A percentile compares a stretch with the other conserved stretches of the same genome.
Evolutionary conservation across 2,888 invertebrate species (phyloP).

Genomic region (Saturnia japonica): DNA sequence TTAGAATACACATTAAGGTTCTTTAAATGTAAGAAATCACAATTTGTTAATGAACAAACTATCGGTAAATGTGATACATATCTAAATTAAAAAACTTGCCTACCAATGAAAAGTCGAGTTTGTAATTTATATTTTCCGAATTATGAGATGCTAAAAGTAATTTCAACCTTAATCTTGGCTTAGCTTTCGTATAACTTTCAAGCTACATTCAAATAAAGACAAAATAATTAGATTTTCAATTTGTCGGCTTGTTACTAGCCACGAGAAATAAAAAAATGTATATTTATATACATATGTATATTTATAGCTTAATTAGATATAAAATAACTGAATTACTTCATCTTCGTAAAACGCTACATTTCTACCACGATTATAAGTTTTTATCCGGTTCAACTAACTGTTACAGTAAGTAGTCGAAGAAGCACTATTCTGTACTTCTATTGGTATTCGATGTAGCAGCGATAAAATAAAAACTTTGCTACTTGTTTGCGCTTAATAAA

Average conservation of each 20-base stretch:
- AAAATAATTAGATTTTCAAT: too few relatives aligned
- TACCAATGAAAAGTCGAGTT: too few relatives aligned
- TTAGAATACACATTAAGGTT: too few relatives aligned
- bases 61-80: too few relatives aligned
- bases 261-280: not conserved
- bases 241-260: not conserved
- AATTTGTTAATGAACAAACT: too few relatives aligned
- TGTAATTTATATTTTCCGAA: not conserved
- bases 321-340: not conserved
- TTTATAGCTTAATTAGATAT: too few relatives aligned
- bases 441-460: not conserved
- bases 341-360: not conserved
- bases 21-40: too few relatives aligned
- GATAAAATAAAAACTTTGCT: not conserved
- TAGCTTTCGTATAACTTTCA: not conserved
- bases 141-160: not conserved
- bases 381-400: not conserved
- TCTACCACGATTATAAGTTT: conserved; percentile 2
- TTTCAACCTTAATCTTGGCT: not conserved
- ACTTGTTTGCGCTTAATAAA: not conserved
- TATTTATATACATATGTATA: too few relatives aligned
- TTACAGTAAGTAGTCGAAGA: not conserved
- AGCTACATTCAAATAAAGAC: not conserved
- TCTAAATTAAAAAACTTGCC: too few relatives aligned
- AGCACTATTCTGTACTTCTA: not conserved